Conservation (phyloP, 2,888 invertebrate genomes). For the Drosophila rellima region DNA sequence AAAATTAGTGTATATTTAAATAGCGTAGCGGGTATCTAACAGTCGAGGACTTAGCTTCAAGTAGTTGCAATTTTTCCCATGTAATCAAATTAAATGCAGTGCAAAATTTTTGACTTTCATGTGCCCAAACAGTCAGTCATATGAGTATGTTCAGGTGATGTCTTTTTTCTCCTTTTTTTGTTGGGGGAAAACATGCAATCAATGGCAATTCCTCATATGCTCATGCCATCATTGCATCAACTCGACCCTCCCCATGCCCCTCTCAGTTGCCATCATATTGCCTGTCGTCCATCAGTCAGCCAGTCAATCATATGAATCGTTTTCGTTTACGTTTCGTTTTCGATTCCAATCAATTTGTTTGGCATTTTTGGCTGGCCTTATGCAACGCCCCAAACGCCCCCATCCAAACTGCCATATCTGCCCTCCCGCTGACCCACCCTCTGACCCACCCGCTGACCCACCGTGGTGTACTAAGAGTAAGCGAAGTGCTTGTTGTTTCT, state of each 20-base stretch:
- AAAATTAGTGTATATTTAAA: background rate
- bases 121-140: constrained; percentile 2
- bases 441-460: constrained; percentile 17
- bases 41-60: background rate
- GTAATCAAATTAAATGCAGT: constrained; percentile 50
- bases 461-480: constrained; percentile 20
- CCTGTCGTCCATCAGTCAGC: constrained; percentile 63
- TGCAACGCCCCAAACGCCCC: constrained; percentile 15
- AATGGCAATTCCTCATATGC: constrained; percentile 24
- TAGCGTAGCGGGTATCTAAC: background rate
- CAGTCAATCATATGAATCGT: constrained; percentile 77
- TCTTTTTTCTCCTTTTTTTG: constrained; percentile 6
- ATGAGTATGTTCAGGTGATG: constrained; percentile 15
- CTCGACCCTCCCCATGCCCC: background rate
- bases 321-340: constrained; percentile 79
- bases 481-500: constrained; percentile 32
- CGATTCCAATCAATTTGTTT: constrained; percentile 80
- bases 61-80: constrained; percentile 5
- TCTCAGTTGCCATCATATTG: constrained; percentile 25
- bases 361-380: constrained; percentile 69
- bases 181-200: constrained; percentile 46
- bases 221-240: constrained; percentile 3
- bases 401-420: constrained; percentile 1
- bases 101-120: constrained; percentile 33
- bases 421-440: background rate